Conservation (phyloP, 2,888 invertebrate species). For the Magallana nippona region DNA sequence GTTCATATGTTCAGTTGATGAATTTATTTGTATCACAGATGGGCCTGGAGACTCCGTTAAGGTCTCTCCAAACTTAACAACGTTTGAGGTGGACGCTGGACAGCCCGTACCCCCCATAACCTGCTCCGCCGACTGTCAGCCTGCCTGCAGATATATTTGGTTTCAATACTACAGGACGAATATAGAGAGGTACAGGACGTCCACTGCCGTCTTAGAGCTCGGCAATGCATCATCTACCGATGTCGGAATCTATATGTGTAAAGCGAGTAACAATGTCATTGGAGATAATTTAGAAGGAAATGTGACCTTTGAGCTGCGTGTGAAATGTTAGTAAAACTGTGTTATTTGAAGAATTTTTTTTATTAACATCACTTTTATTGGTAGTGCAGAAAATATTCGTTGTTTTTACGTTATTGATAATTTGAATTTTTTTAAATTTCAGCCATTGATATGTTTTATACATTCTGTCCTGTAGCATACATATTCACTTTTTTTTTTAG, state of each 20-base stretch:
- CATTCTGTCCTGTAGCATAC: too few species aligned
- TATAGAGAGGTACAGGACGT: neutral
- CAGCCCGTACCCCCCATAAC: neutral
- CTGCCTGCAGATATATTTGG: neutral
- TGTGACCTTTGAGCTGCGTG: neutral
- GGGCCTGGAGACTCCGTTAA: slow-evolving; percentile 23
- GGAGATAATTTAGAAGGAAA: neutral
- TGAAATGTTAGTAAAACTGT: neutral
- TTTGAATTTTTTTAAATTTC: too few species aligned
- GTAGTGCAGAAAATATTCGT: too few species aligned
- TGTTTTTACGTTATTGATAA: too few species aligned
- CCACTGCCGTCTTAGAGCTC: neutral
- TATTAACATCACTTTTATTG: too few species aligned
- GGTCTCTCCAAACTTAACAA: neutral
- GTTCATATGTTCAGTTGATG: neutral
- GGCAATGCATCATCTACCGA: neutral
- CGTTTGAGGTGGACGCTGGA: neutral
- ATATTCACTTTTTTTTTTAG: too few species aligned
- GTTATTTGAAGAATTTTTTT: too few species aligned
- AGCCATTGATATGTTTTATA: too few species aligned
- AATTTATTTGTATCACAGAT: slow-evolving; percentile 4
- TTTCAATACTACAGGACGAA: too few species aligned
- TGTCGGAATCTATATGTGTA: slow-evolving; percentile 8
- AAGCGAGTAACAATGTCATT: neutral
- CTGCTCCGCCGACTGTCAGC: slow-evolving; percentile 31